phyloP scores from a whole-genome alignment of 2,888 invertebrate genomes.

The Lissonota sp. region DNA sequence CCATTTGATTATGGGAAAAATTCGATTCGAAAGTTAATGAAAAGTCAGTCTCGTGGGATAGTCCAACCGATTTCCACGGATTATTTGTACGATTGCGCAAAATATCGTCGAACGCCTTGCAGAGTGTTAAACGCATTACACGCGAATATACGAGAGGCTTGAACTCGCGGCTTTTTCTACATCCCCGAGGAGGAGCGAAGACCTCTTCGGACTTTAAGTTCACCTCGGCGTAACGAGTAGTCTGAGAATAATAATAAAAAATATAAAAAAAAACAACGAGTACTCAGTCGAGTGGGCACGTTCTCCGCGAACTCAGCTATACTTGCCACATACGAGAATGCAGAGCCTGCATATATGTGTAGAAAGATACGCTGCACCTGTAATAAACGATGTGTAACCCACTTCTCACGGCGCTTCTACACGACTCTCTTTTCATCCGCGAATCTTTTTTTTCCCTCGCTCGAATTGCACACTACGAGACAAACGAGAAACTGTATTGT shows the following conservation, averaged over 20 bases:
- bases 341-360: conserved; percentile 15
- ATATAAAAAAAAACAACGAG: conserved; percentile 1
- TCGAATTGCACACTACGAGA: background rate
- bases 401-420: conserved; percentile 70
- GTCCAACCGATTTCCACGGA: background rate
- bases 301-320: conserved; percentile 64
- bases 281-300: conserved; percentile 9
- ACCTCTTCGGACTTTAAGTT: conserved; percentile 47
- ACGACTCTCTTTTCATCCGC: conserved; percentile 63
- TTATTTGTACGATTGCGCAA: conserved; percentile 18
- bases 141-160: background rate
- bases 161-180: conserved; percentile 11
- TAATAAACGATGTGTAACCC: conserved; percentile 72
- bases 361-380: conserved; percentile 41
- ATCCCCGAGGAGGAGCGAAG: conserved; percentile 22
- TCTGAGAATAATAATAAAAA: conserved; percentile 32
- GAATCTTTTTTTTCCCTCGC: conserved; percentile 60
- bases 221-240: conserved; percentile 48
- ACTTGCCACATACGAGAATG: conserved; percentile 48
- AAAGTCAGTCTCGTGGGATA: conserved; percentile 12
- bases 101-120: conserved; percentile 4
- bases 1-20: no score
- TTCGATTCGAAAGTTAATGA: background rate
- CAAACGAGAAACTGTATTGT: conserved; percentile 45
- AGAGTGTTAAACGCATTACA: background rate